phyloP scores from a whole-genome alignment of 2,113 vertebrate species.

The Entosphenus tridentatus region DNA sequence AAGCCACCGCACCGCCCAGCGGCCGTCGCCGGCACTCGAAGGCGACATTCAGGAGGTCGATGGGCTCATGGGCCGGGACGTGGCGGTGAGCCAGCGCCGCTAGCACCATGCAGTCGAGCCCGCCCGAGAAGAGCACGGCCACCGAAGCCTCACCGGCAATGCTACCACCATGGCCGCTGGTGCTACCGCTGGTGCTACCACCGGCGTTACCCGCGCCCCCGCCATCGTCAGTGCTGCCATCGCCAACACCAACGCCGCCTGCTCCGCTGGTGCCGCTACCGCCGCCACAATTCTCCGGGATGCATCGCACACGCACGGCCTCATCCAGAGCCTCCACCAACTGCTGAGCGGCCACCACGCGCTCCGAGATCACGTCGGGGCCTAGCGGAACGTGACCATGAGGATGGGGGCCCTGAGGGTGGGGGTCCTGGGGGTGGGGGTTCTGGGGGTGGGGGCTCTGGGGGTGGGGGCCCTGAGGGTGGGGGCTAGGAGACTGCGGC shows the following conservation, averaged over 20 bases:
- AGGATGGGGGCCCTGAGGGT: too few relatives aligned
- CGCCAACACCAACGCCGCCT: too few relatives aligned
- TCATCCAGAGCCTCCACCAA: constrained; percentile 39
- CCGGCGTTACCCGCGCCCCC: too few relatives aligned
- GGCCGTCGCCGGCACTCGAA: constrained; percentile 29
- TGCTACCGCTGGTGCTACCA: too few relatives aligned
- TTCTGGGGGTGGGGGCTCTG: too few relatives aligned
- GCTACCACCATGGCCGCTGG: too few relatives aligned
- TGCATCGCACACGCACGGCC: constrained; percentile 37
- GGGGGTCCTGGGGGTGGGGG: too few relatives aligned
- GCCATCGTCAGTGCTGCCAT: too few relatives aligned
- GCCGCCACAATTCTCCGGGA: constrained; percentile 16
- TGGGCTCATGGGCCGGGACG: constrained; percentile 35
- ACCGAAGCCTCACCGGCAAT: constrained; percentile 12
- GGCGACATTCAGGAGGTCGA: constrained; percentile 84
- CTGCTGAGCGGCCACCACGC: constrained; percentile 14
- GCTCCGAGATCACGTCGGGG: not conserved
- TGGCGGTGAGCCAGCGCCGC: constrained; percentile 52
- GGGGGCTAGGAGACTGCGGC: too few relatives aligned
- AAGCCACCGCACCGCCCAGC: not conserved
- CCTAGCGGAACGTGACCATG: too few relatives aligned
- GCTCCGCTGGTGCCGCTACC: not conserved
- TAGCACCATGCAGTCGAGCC: constrained; percentile 68
- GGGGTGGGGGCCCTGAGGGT: too few relatives aligned
- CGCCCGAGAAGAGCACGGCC: constrained; percentile 73